Percentiles rank a stretch among this genome's conserved stretches.
Conservation (phyloP, 2,888 invertebrate genomes). For the Matsumyia berberina region DNA sequence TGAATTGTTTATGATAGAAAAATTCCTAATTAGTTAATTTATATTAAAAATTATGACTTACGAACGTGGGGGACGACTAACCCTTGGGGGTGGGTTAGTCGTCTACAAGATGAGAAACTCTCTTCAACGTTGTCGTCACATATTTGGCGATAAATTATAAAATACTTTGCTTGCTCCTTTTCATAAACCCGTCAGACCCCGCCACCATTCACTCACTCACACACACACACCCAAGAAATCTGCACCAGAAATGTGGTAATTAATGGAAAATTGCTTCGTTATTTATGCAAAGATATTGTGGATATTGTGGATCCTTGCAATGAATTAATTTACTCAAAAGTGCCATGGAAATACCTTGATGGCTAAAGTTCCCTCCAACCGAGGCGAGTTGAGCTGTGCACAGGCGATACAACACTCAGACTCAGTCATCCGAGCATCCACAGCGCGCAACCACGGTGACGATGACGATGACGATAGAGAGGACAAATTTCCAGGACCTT, state of each 20-base stretch:
- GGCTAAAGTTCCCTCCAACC: conserved; percentile 51
- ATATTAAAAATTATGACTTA: conserved; percentile 74
- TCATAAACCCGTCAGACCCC: conserved; percentile 19
- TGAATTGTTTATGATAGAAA: conserved; percentile 75
- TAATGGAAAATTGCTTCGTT: conserved; percentile 77
- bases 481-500: conserved; percentile 54
- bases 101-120: conserved; percentile 33
- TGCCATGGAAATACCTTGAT: conserved; percentile 64
- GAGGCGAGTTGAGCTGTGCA: too few species aligned
- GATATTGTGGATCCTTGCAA: conserved; percentile 71
- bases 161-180: conserved; percentile 55
- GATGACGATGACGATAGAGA: conserved; percentile 46
- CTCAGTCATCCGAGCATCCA: conserved; percentile 10
- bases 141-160: conserved; percentile 63
- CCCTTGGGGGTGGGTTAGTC: conserved; percentile 26
- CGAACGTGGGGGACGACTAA: conserved; percentile 47
- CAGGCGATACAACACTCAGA: not conserved
- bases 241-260: conserved; percentile 76
- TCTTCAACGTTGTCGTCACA: conserved; percentile 36
- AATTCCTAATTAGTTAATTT: conserved; percentile 74
- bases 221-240: conserved; percentile 51
- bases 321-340: conserved; percentile 75
- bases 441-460: conserved; percentile 2
- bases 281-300: conserved; percentile 77
- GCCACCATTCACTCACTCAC: not conserved